Evolutionary conservation across 2,113 vertebrate genomes (phyloP).

Genomic region (Scartelaos histophorus): DNA sequence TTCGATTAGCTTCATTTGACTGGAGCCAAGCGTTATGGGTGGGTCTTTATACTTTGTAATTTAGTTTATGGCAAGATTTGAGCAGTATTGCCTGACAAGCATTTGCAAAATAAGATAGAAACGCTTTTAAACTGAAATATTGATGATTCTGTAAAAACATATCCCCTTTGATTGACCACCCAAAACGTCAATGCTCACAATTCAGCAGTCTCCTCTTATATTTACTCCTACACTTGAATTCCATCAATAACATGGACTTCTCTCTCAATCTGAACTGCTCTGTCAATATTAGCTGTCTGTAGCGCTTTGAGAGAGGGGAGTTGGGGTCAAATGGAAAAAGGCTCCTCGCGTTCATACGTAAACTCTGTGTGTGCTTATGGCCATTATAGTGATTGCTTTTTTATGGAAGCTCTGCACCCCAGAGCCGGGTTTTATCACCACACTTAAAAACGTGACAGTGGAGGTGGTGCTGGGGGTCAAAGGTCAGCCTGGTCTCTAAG

Average conservation of each 20-base stretch:
- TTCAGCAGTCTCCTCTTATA: background rate
- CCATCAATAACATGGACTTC: slow-evolving; percentile 27
- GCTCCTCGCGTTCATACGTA: slow-evolving; percentile 17
- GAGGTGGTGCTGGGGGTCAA: background rate
- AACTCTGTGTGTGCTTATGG: slow-evolving; percentile 15
- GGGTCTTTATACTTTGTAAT: background rate
- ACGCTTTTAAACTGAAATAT: background rate
- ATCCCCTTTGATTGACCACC: background rate
- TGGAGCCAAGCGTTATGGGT: too few relatives aligned
- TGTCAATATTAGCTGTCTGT: slow-evolving; percentile 42
- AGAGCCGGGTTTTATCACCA: slow-evolving; percentile 35
- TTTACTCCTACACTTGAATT: slow-evolving; percentile 2
- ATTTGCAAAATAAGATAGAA: background rate
- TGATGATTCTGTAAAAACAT: background rate
- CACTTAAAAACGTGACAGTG: slow-evolving; percentile 15
- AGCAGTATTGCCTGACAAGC: background rate
- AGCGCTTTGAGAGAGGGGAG: slow-evolving; percentile 22
- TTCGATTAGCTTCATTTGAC: too few relatives aligned
- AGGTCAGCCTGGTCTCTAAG: background rate
- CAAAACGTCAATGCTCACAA: background rate
- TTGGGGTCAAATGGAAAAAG: slow-evolving; percentile 28
- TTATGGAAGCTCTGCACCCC: slow-evolving; percentile 29
- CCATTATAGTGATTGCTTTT: slow-evolving; percentile 51
- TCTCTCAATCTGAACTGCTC: slow-evolving; percentile 23
- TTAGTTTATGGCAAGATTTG: background rate